Conservation (phyloP, 2,797 vertebrate species). For the Malurus leucopterus region DNA sequence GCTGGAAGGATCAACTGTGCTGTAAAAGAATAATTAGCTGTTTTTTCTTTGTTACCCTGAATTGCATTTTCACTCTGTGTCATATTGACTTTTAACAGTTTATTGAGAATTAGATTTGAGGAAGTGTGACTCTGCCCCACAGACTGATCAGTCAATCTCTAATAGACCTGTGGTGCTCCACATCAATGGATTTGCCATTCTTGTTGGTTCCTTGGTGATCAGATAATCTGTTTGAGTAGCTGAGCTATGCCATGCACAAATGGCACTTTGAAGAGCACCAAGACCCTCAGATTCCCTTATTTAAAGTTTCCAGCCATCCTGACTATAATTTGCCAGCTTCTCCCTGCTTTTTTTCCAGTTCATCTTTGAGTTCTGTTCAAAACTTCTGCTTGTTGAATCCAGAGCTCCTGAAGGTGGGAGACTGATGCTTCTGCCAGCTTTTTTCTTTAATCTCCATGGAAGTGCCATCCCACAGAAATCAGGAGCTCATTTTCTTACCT, state of each 20-base stretch:
- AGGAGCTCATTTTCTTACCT: neutral
- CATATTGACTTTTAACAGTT: slow-evolving; percentile 54
- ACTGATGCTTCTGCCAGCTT: neutral
- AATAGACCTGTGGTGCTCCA: slow-evolving; percentile 56
- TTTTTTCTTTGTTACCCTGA: slow-evolving; percentile 32
- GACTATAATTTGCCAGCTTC: neutral
- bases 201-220: slow-evolving; percentile 21
- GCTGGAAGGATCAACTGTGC: slow-evolving; percentile 28
- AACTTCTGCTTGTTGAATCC: neutral
- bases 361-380: neutral
- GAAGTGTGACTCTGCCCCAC: slow-evolving; percentile 16
- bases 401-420: neutral
- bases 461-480: neutral
- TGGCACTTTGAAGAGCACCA: neutral
- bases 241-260: slow-evolving; percentile 1
- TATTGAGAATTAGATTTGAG: slow-evolving; percentile 65
- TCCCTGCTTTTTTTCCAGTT: neutral
- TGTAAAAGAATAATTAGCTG: slow-evolving; percentile 66
- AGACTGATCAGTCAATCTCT: slow-evolving; percentile 61
- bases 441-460: neutral
- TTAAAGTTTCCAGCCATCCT: neutral
- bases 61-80: slow-evolving; percentile 63
- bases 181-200: slow-evolving; percentile 55
- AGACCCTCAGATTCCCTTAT: neutral
- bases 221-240: neutral